Evolutionary conservation across 2,797 vertebrate species (phyloP).

Genomic region (Sebastes goodei): DNA sequence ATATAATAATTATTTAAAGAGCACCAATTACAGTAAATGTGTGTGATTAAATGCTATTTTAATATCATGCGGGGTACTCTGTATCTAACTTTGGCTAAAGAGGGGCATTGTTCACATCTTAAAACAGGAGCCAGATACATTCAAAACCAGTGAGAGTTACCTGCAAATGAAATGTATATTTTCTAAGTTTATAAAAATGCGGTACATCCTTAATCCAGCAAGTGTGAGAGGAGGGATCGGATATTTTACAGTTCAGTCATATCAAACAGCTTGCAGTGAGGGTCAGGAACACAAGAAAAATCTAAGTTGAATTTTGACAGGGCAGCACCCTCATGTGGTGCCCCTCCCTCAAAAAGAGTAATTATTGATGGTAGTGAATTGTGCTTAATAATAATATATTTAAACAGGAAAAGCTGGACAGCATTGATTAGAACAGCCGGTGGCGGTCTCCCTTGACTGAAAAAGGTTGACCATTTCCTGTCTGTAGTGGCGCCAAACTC

Average conservation of each 20-base stretch:
- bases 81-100: background rate
- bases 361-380: background rate
- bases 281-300: background rate
- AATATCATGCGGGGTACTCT: no score
- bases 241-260: background rate
- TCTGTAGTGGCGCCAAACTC: slow-evolving; percentile 5
- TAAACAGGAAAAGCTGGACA: background rate
- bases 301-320: background rate
- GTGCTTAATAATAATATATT: background rate
- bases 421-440: slow-evolving; percentile 8
- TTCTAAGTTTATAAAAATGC: background rate
- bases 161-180: background rate
- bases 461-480: background rate
- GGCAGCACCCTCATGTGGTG: background rate
- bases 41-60: background rate
- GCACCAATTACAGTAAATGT: background rate
- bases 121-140: background rate
- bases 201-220: background rate
- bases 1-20: background rate
- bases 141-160: background rate
- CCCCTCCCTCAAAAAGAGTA: background rate
- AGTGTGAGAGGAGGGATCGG: background rate
- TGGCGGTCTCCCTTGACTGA: background rate
- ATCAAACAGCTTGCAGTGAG: background rate
- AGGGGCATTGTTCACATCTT: background rate